These are phyloP conservation scores for Gymnodraco acuticeps DNA, from an alignment of 2,797 vertebrate genomes.

Conservation along the genomic window DNA sequence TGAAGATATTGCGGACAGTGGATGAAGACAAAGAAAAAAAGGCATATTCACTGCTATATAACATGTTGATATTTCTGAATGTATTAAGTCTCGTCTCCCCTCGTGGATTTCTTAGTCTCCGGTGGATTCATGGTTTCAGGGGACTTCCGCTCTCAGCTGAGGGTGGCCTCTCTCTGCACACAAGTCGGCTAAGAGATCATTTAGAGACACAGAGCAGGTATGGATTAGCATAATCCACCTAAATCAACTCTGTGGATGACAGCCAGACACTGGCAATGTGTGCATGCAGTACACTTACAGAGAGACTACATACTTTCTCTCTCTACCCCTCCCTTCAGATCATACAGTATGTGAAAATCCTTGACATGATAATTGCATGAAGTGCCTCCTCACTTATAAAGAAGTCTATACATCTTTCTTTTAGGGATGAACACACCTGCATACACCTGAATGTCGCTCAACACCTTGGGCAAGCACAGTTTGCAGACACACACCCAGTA, in stretches of 20 bases:
- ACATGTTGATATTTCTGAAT: neutral
- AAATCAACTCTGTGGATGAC: constrained; percentile 69
- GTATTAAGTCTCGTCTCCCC: constrained; percentile 11
- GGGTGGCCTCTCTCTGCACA: constrained; percentile 62
- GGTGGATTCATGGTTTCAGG: constrained; percentile 37
- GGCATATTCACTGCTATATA: neutral
- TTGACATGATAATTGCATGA: constrained; percentile 75
- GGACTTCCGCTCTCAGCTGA: constrained; percentile 66
- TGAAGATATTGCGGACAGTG: neutral
- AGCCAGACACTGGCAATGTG: constrained; percentile 57
- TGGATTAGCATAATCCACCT: constrained; percentile 77
- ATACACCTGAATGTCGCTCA: constrained; percentile 51
- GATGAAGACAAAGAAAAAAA: constrained; percentile 16
- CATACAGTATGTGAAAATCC: constrained; percentile 33
- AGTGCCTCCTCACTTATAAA: constrained; percentile 35
- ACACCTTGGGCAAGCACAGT: constrained; percentile 48
- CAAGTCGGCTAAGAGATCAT: constrained; percentile 62
- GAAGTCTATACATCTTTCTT: constrained; percentile 67
- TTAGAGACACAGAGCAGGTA: constrained; percentile 67
- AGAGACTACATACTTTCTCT: constrained; percentile 7
- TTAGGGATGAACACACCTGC: constrained; percentile 66
- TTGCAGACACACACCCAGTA: constrained; percentile 57
- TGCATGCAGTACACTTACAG: constrained; percentile 35
- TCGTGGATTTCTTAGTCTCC: constrained; percentile 21
- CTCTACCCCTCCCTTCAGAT: constrained; percentile 5